Base-by-base conservation (phyloP, 92 coral and sea anemone species). In the Porites evermanni region DNA sequence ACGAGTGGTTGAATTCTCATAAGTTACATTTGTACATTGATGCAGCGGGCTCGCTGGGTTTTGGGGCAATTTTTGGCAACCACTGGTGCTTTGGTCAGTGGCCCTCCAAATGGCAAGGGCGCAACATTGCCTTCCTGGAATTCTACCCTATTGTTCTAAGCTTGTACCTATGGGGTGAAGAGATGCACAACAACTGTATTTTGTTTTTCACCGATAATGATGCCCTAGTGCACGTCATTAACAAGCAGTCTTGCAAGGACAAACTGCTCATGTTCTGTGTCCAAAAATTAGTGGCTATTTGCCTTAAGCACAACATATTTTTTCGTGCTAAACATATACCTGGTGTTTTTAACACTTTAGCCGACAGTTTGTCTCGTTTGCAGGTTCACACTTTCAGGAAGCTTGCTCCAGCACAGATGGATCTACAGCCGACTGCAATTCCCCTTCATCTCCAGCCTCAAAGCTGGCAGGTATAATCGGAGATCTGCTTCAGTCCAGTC, bases 141-240 rank as follows among this genome's bases (percentile, higher is more conserved):
- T 29, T 29, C 32, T 29, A 29, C 32, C 32, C 32, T 29, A 29
- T 29, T 29, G 32, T 29, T 29, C 32, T 29, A 29, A 29, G 32
- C 32, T 29, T 29, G 32, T 29, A 29, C 32, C 32, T 29, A 2
- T 29, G 32, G 32, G 32, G 32, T 29, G 32, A 29, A 29, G 32
- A n/a, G n/a, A n/a, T n/a, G n/a, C n/a, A n/a, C n/a, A n/a, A n/a
- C n/a, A n/a, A n/a, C n/a, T n/a, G n/a, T n/a, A n/a, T n/a, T n/a
- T n/a, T n/a, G n/a, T 92, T 89, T 83, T 85, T 80, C 66, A 90
- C 92, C 18, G 94, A 93, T 53, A 91, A 93, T 50, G 94, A 91
- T 44, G 96, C 96, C 18, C 61, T 93, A 26, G 90, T 93, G 8
- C 87, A 90, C 44, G 91, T 93, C n/a, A 90, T 90, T 64, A 90